These are phyloP conservation scores for Hylia prasina DNA, from an alignment of 2,113 vertebrate species.

Conservation along the genomic window DNA sequence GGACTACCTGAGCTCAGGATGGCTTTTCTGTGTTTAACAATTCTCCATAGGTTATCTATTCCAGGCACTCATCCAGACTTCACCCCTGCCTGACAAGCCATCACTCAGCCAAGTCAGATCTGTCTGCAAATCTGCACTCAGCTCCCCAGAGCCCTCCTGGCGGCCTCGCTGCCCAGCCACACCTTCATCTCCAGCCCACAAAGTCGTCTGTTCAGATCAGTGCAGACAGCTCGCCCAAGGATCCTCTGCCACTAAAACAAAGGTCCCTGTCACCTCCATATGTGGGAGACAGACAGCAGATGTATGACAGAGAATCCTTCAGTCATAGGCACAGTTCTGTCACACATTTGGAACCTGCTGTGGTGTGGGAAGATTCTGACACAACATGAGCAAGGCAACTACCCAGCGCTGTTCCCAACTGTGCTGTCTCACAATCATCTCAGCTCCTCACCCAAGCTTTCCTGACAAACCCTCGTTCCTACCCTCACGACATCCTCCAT, in stretches of 20 bases:
- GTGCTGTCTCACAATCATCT: not conserved
- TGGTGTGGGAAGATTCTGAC: not conserved
- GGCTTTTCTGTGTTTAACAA: not conserved
- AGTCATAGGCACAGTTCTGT: not conserved
- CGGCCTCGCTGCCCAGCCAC: not conserved
- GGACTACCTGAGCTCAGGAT: not conserved
- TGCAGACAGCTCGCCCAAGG: not conserved
- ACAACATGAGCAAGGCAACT: not conserved
- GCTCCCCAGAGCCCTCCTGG: accelerated
- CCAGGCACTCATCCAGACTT: not conserved
- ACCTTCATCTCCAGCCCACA: not conserved
- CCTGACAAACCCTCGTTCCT: not conserved
- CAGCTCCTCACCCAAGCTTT: accelerated
- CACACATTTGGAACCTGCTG: accelerated
- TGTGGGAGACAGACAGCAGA: not conserved
- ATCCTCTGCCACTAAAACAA: not conserved
- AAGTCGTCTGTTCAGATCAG: not conserved
- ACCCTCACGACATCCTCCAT: not conserved
- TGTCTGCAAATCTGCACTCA: not conserved
- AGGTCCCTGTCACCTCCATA: not conserved
- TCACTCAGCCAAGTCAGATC: not conserved
- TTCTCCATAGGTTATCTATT: not conserved
- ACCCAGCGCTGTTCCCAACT: accelerated
- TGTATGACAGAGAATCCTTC: not conserved
- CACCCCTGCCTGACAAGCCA: not conserved